A percentile compares a stretch with the other conserved stretches of the same genome.
Conservation (phyloP, 2,113 vertebrate genomes). For the Amblyopsis rosae region DNA sequence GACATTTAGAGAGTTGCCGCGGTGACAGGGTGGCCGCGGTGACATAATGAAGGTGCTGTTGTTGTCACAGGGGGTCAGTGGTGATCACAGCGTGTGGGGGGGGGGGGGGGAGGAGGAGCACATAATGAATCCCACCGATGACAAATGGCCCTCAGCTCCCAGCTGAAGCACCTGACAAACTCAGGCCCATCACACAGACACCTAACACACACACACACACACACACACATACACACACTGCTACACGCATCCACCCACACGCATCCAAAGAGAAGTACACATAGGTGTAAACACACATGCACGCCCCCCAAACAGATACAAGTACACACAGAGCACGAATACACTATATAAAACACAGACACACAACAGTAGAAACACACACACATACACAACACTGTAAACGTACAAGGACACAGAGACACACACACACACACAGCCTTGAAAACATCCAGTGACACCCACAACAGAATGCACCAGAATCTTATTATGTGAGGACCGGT, state of each 20-base stretch:
- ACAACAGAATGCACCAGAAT: too few relatives aligned
- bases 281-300: background rate
- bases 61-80: conserved; percentile 96
- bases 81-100: conserved; percentile 93
- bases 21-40: conserved; percentile 87
- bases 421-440: conserved; percentile 17
- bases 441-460: too few relatives aligned
- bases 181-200: conserved; percentile 82
- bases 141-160: conserved; percentile 95
- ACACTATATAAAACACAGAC: background rate
- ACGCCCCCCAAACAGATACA: background rate
- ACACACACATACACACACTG: conserved; percentile 15
- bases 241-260: conserved; percentile 1
- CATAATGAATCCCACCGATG: conserved; percentile 99
- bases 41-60: conserved; percentile 99
- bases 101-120: conserved; percentile 87
- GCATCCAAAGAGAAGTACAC: conserved; percentile 16
- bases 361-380: background rate
- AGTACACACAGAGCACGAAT: conserved; percentile 45
- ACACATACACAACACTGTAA: background rate
- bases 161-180: conserved; percentile 96
- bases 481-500: too few relatives aligned
- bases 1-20: conserved; percentile 74
- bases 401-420: background rate
- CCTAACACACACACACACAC: conserved; percentile 6